Conservation (phyloP, 2,797 vertebrate genomes). For the Coilia nasus region DNA sequence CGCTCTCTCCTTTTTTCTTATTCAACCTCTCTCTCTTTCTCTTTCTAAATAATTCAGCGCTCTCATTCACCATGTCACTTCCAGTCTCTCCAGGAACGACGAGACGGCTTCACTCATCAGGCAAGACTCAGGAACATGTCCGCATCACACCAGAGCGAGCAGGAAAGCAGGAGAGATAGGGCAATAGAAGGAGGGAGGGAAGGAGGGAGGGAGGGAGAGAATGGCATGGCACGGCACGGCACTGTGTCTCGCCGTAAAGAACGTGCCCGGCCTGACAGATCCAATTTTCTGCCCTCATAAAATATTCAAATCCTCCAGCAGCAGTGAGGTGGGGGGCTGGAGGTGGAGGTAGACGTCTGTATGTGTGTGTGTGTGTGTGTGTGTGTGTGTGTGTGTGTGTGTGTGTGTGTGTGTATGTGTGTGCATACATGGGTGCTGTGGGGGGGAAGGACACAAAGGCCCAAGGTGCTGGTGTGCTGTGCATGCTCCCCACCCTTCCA, state of each 20-base stretch:
- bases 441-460: too few relatives aligned
- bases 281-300: constrained; percentile 79
- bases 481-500: too few relatives aligned
- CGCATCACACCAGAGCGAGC: constrained; percentile 66
- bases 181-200: background rate
- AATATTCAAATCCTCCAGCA: constrained; percentile 79
- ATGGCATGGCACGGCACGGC: constrained; percentile 41
- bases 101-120: constrained; percentile 67
- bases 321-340: background rate
- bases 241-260: constrained; percentile 65
- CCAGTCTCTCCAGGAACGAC: constrained; percentile 58
- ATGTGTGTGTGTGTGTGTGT: too few relatives aligned
- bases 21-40: background rate
- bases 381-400: too few relatives aligned
- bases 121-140: constrained; percentile 70
- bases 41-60: constrained; percentile 40
- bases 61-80: constrained; percentile 58
- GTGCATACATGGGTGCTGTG: background rate
- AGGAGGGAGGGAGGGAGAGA: background rate
- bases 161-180: background rate
- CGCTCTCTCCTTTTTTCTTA: background rate
- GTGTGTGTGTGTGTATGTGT: too few relatives aligned
- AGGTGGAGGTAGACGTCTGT: background rate
- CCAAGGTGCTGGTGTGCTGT: too few relatives aligned
- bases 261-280: constrained; percentile 73